Evolutionary conservation across 2,113 vertebrate genomes (phyloP).

Genomic region (Oreocharis arfaki): DNA sequence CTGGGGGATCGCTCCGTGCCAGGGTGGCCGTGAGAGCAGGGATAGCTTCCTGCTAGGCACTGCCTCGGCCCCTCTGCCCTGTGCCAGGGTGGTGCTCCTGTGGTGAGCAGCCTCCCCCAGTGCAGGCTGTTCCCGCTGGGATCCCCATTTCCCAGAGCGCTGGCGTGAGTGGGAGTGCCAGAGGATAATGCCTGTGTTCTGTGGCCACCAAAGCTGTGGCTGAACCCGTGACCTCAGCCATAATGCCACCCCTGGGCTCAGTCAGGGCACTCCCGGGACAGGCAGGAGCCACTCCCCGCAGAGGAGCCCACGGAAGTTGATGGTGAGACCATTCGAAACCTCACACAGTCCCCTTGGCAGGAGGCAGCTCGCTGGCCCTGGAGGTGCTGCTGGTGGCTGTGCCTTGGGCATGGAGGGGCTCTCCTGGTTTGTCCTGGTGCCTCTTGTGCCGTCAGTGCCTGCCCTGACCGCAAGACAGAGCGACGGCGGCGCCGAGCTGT

Average conservation of each 20-base stretch:
- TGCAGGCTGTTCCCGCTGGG: background rate
- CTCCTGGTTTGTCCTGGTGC: background rate
- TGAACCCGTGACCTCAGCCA: background rate
- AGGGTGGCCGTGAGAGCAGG: background rate
- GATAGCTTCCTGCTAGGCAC: background rate
- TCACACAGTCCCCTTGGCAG: fast-evolving
- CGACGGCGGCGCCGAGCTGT: fast-evolving
- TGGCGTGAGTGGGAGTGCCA: background rate
- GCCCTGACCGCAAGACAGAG: fast-evolving
- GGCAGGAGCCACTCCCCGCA: background rate
- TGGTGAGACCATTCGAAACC: background rate
- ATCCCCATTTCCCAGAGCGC: fast-evolving
- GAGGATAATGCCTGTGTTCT: background rate
- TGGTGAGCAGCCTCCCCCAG: fast-evolving
- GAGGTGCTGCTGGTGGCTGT: background rate
- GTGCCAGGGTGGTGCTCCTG: fast-evolving
- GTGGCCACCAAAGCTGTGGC: background rate
- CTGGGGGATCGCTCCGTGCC: background rate
- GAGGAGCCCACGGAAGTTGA: fast-evolving
- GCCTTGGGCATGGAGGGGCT: background rate
- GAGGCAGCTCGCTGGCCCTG: background rate
- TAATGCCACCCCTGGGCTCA: background rate
- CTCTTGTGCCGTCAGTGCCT: background rate
- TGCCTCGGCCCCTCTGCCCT: fast-evolving
- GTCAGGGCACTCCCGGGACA: background rate